Conservation (phyloP, 35 echinoderm and acorn worm species). For the Ophiothrix spiculata region DNA sequence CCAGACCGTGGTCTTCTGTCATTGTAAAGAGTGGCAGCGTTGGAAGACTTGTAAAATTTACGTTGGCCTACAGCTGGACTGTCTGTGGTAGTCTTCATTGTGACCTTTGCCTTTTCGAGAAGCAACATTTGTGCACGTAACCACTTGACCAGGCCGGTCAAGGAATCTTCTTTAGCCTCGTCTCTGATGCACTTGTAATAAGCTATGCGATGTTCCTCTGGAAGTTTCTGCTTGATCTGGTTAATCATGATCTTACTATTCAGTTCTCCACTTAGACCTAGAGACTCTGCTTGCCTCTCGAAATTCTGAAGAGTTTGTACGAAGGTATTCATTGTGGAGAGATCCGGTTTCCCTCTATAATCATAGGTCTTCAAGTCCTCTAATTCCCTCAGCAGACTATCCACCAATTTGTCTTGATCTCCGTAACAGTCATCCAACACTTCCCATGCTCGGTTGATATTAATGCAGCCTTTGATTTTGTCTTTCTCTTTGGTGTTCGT, state of each 20-base stretch:
- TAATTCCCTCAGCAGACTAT: constrained; percentile 58
- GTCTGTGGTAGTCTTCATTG: not conserved
- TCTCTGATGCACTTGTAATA: constrained; percentile 50
- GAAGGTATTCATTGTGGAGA: constrained; percentile 32
- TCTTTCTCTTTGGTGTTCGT: constrained; percentile 47
- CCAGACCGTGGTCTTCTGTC: not conserved
- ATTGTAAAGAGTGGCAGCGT: not conserved
- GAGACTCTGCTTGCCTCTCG: constrained; percentile 36
- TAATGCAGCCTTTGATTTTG: constrained; percentile 50
- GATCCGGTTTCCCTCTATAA: constrained; percentile 27
- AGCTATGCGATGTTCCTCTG: constrained; percentile 51
- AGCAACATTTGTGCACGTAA: constrained; percentile 34
- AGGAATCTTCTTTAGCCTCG: not conserved
- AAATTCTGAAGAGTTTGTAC: constrained; percentile 48
- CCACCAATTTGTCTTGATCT: constrained; percentile 47
- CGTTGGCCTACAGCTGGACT: not conserved
- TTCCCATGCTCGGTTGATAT: constrained; percentile 45
- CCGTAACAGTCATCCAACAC: constrained; percentile 63
- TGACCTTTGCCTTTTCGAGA: not conserved
- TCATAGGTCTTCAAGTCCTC: constrained; percentile 60
- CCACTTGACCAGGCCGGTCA: constrained; percentile 48
- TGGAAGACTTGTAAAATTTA: not conserved
- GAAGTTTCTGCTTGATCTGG: constrained; percentile 44
- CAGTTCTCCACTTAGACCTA: constrained; percentile 42
- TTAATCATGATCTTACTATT: constrained; percentile 53